Evolutionary conservation across 2,888 invertebrate species (phyloP), one percentile per base, ranked within the genome.

Genomic region (Orthonevra nobilis): DNA sequence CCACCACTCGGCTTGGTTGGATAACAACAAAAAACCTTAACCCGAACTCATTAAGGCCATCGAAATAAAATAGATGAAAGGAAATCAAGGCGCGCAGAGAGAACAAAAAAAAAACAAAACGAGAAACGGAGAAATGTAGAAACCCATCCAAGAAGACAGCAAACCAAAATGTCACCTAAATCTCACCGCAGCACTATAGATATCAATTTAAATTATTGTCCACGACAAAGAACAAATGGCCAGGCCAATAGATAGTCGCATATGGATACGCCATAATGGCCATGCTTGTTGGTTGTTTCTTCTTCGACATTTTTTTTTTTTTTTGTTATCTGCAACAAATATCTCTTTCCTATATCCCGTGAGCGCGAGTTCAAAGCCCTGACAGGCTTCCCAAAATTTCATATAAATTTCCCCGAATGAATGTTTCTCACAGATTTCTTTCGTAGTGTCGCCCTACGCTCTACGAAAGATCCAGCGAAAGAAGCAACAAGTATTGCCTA

Each of bases 371-470:
- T 74, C 74, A 81, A 81, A 74, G 81, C 81, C 81, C 81, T 73
- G 81, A 74, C 74, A 81, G 81, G 81, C 74, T 81, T 81, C 81
- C 74, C 28, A 81, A 81, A 81, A 81, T 81, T 81, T 81, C 74
- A 68, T 74, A 74, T 81, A 81, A 81, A 81, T 81, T 81, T 81
- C 81, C 81, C 81, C 74, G 81, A 81, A 81, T 69, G 52, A 74
- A 74, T 81, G 74, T 81, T 81, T 81, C 81, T 81, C 81, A 81
- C 69, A 50, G 74, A 79, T 66, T 64, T 44, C 34, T 66, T 34
- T 9, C 6, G 32, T 32, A 60, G 23, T 58, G 36, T 36, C 23
- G 19, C 12, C 15, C 12, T n/a, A 12, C 6, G 36, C n/a, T 23
- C 20, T 32, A 15, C n/a, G n/a, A 32, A 23, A 64, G 50, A 46